Conservation (phyloP, 2,888 invertebrate genomes). For the Conops quadrifasciatus region DNA sequence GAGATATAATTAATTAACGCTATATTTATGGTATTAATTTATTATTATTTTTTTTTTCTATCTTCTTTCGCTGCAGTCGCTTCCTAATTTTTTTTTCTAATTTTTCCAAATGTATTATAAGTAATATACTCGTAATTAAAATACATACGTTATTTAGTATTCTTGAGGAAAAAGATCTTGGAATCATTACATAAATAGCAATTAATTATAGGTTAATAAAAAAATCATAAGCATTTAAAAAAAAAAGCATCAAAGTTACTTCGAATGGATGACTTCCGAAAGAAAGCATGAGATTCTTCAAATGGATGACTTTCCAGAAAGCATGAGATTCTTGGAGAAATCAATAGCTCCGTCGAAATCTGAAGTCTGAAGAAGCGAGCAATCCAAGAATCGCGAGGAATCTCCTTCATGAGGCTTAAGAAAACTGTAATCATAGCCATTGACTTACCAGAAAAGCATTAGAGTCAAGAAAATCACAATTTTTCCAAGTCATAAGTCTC, state of each 20-base stretch:
- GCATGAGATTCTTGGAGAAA: background rate
- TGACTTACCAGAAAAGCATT: background rate
- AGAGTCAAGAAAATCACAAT: background rate
- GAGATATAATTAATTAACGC: conserved; percentile 24
- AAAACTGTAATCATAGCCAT: too few relatives aligned
- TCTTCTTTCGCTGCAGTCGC: background rate
- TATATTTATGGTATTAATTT: background rate
- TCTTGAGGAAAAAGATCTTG: background rate
- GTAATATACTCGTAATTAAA: background rate
- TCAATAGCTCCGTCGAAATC: too few relatives aligned
- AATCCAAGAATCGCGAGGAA: background rate
- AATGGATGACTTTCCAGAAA: too few relatives aligned
- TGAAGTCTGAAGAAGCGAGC: background rate
- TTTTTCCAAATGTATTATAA: conserved; percentile 1
- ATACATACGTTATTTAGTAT: background rate
- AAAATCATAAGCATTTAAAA: background rate
- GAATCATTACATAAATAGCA: background rate
- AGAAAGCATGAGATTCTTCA: too few relatives aligned
- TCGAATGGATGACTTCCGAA: background rate
- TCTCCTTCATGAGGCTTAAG: background rate
- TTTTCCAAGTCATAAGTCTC: too few relatives aligned
- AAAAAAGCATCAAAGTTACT: background rate
- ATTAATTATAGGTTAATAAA: background rate
- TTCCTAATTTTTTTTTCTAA: background rate
- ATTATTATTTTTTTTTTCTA: background rate